phyloP scores from a whole-genome alignment of 2,797 vertebrate species.

The Coendou prehensilis region DNA sequence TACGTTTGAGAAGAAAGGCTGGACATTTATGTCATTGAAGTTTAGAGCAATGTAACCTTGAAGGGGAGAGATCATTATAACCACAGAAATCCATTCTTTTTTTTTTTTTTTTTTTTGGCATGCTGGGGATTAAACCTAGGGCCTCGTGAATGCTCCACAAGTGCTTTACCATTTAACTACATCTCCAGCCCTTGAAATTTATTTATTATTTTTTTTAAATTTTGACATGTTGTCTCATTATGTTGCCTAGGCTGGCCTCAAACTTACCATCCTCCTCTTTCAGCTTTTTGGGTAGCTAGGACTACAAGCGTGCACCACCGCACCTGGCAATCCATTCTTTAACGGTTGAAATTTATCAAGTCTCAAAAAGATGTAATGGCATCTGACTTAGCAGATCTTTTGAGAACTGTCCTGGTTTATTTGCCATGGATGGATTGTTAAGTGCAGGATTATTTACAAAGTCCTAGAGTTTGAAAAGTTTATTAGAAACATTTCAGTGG shows the following conservation, averaged over 20 bases:
- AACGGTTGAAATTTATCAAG: neutral
- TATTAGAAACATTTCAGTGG: neutral
- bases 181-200: neutral
- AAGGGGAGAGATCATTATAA: neutral
- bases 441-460: neutral
- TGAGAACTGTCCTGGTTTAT: conserved; percentile 26
- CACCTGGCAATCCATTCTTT: neutral
- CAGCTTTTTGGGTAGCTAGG: neutral
- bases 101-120: too few species aligned
- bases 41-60: neutral
- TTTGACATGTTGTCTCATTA: neutral
- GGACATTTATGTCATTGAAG: neutral
- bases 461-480: conserved; percentile 23
- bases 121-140: neutral
- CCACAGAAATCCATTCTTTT: neutral
- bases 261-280: neutral
- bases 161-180: neutral
- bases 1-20: conserved; percentile 84
- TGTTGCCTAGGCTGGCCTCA: too few species aligned
- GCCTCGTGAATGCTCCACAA: neutral
- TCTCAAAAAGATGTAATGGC: neutral
- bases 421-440: neutral
- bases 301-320: neutral
- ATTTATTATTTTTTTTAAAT: neutral
- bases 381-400: neutral